Base-by-base conservation (phyloP, 2,888 invertebrate species). In the Dasypolia templi region DNA sequence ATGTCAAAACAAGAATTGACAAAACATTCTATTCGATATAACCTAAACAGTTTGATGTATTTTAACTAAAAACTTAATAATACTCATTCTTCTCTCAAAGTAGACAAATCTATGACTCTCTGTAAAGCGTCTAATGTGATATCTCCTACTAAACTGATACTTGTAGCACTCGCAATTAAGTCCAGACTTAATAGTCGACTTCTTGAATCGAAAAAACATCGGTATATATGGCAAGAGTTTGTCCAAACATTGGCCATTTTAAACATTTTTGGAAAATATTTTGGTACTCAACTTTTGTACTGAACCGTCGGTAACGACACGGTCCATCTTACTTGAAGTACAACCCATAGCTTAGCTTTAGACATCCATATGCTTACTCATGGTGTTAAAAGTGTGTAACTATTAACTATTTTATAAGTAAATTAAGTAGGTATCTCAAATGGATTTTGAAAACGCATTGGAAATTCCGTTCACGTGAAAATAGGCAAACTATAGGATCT, bases 251-350 rank as follows among this genome's bases (percentile, higher is more conserved):
- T 87, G 78, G 81, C 86, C 81, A 83, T 88, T 85, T 76, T 83
- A 86, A 85, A 87, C 81, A 79, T 91, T 91, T 76, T 93, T 90
- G 92, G 90, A 93, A 94, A 92, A 91, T 95, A 94, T 95, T 95
- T 95, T 95, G 95, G 95, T 95, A 95, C 93, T 93, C 91, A 86
- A 92, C 83, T 95, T 95, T 95, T 95, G 94, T 95, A 95, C 93
- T 94, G 86, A 91, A 84, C 89, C 88, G 94, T 95, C 94, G 93
- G 86, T 81, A 89, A 90, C 92, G 94, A 93, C 93, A 91, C 89
- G 91, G 95, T 95, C 95, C 95, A 94, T 93, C 85, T 93, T 92
- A 90, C 93, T 93, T 91, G 91, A 94, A 91, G 90, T 93, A 14
- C 89, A 94, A 92, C 88, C 93, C 92, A 93, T 95, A 95, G 95